Evolutionary conservation across 2,797 vertebrate genomes (phyloP), one percentile per base, ranked within the genome.

Genomic region (Oryzias dopingdopingensis): DNA sequence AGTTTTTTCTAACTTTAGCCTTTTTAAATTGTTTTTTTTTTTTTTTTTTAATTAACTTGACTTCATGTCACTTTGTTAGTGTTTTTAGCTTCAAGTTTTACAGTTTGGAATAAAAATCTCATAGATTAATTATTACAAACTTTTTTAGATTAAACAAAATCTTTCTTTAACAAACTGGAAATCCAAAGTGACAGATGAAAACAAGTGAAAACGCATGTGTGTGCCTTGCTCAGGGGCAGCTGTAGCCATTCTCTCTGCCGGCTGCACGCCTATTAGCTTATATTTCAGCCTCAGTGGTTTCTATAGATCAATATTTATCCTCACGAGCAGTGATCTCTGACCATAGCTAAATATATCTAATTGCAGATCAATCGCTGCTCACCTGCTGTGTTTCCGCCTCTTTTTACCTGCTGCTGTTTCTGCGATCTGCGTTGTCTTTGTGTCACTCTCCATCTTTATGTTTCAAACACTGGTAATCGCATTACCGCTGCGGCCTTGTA

Each of bases 221-320:
- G 32, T 37, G 32, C 32, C 32, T 37, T 37, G 29, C 29, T 32
- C 29, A 32, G 29, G 29, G 29, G 66, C 76, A 65, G 87, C 70
- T 77, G 54, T 81, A 84, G 87, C 90, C 85, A 78, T 60, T 59
- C 58, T 62, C 46, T 26, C 5, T 59, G 49, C 62, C 20, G 16
- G 24, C 52, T 67, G 50, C 37, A 17, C 63, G 65, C 72, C 59
- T 41, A 49, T 67, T 68, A 37, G 59, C 62, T 65, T 46, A 49
- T 54, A 78, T 80, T 81, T 76, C 57, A 66, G 60, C 72, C 70
- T 66, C 59, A n/a, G 60, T 72, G 66, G 60, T 77, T 89, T 81
- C 54, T 87, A 82, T 70, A 71, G 78, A 89, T 91, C 89, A 84
- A 84, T 90, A 82, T 88, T 85, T 85, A 90, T 87, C 82, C 83